These are phyloP conservation scores for Altica lythri DNA, from an alignment of 2,888 invertebrate species.

Conservation along the genomic window DNA sequence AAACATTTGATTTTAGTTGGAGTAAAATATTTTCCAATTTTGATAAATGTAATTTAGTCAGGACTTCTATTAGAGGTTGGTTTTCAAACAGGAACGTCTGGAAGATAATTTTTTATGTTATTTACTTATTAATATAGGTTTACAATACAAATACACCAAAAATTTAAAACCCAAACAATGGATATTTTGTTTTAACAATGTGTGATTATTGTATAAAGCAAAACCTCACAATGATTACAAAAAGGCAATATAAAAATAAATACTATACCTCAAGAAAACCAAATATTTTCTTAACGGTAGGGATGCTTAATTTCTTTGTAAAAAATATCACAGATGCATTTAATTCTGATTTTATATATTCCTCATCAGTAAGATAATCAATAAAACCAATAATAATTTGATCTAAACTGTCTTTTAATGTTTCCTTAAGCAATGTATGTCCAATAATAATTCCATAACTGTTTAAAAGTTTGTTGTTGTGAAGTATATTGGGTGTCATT, in stretches of 20 bases:
- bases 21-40: constrained; percentile 52
- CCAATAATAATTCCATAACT: constrained; percentile 49
- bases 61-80: constrained; percentile 30
- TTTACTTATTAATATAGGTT: no score
- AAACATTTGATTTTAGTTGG: constrained; percentile 54
- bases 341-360: constrained; percentile 36
- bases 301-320: constrained; percentile 50
- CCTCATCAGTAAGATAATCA: constrained; percentile 51
- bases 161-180: no score
- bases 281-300: constrained; percentile 46
- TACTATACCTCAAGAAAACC: constrained; percentile 44
- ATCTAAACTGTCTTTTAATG: constrained; percentile 41
- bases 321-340: constrained; percentile 46
- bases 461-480: constrained; percentile 41
- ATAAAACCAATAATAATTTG: constrained; percentile 49
- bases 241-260: constrained; percentile 5
- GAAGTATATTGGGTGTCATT: constrained; percentile 44
- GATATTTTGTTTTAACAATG: no score
- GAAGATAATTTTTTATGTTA: no score
- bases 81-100: constrained; percentile 39
- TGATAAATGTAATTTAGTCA: constrained; percentile 31
- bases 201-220: no score
- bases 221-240: background rate
- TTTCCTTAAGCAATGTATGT: constrained; percentile 32
- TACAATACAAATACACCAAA: no score